These are phyloP conservation scores for Thaumatotibia leucotreta DNA, from an alignment of 1,140 invertebrate species.

Conservation along the genomic window DNA sequence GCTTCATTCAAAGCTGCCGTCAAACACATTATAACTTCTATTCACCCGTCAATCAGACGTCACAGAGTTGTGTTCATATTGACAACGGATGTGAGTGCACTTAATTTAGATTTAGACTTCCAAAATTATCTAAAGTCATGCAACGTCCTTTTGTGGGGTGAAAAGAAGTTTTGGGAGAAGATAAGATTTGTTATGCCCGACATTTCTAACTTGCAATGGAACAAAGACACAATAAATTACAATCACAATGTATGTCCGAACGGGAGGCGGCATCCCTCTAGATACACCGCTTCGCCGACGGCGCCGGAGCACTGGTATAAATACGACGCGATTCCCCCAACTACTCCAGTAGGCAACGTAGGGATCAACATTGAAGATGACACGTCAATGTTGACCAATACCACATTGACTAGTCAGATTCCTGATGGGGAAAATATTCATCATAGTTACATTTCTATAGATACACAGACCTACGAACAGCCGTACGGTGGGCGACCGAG, in stretches of 20 bases:
- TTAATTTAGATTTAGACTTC: conserved; percentile 88
- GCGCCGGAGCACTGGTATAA: conserved; percentile 75
- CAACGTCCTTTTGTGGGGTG: conserved; percentile 89
- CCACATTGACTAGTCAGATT: conserved; percentile 71
- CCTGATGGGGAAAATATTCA: conserved; percentile 70
- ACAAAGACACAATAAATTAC: conserved; percentile 71
- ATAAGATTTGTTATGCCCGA: conserved; percentile 92
- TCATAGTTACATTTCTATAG: conserved; percentile 74
- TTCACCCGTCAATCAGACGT: conserved; percentile 78
- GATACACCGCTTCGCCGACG: conserved; percentile 74
- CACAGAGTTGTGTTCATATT: conserved; percentile 83
- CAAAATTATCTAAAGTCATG: conserved; percentile 88
- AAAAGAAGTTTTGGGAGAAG: conserved; percentile 94
- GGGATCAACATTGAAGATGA: conserved; percentile 67
- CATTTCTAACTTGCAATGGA: conserved; percentile 76
- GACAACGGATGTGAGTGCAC: conserved; percentile 86
- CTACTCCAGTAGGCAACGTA: conserved; percentile 53
- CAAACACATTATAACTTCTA: conserved; percentile 85
- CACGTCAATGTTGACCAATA: conserved; percentile 72
- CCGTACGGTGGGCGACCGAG: conserved; percentile 63
- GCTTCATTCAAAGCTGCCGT: conserved; percentile 83
- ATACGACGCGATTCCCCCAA: conserved; percentile 74
- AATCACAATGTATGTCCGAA: conserved; percentile 68
- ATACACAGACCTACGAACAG: conserved; percentile 74
- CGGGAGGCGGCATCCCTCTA: conserved; percentile 66